Base-by-base conservation (phyloP, 2,113 vertebrate species). In the Rhodinocichla rosea region DNA sequence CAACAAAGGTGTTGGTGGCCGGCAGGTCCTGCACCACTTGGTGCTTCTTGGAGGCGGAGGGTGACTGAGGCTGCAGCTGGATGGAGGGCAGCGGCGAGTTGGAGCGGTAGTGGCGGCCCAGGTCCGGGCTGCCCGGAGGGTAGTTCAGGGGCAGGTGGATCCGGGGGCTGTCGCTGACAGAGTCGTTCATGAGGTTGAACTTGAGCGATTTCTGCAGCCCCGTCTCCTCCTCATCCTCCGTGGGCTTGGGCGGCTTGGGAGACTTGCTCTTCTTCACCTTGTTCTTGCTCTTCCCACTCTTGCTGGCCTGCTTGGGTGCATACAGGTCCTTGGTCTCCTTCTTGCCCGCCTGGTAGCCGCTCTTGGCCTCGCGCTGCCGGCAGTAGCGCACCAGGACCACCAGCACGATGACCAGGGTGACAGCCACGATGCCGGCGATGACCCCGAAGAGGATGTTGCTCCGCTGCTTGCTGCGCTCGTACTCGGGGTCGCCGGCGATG, bases 41-140 rank as follows among this genome's bases (percentile, higher is more conserved):
- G 98, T 99, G 99, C 98, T 99, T 99, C 99, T 99, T 99, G 97
- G 99, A 99, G 92, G 99, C 99, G 0, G 99, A 99, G 57, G 99
- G 99, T 0, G 99, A 99, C 97, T 99, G 99, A 23, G 99, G 99
- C 97, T 99, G 99, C 63, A 99, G 98, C 94, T 99, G 99, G 96
- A 99, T 99, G 94, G 99, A 99, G 55, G 99, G 99, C 83, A 99
- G 95, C 0, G 99, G 99, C 1, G 99, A 99, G 96, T 99, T 99
- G 49, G 99, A 99, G 92, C 99, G 99, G 96, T 99, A 99, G 97
- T 99, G 99, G 39, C 99, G 98, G 20, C 99, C 99, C 91, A 99
- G 91, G 92, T 99, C 99, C 0, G 99, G 99, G 97, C 99, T 99
- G 68, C 99, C 99, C 0, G 99, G 99, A 0, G 99, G 99, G 95